Percentiles rank a stretch among this genome's conserved stretches.
These are phyloP conservation scores for Tyto alba DNA, from an alignment of 2,113 vertebrate species.

Conservation along the genomic window DNA sequence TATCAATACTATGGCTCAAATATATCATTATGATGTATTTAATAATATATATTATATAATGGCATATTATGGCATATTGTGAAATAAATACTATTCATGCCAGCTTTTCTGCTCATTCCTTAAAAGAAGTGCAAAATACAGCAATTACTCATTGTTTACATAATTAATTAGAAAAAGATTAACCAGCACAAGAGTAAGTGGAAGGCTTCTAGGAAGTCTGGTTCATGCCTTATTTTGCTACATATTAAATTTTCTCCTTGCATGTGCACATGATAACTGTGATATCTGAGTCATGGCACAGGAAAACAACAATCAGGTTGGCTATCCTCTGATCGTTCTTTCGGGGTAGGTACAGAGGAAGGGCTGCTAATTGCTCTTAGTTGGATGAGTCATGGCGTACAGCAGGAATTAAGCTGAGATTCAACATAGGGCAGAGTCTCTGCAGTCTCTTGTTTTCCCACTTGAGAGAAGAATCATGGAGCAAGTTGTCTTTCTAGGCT, in stretches of 20 bases:
- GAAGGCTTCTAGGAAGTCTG: neutral
- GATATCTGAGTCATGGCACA: neutral
- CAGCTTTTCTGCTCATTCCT: neutral
- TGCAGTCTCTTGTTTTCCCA: neutral
- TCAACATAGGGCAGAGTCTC: neutral
- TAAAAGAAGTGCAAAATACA: neutral
- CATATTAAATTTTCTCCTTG: neutral
- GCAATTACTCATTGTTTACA: neutral
- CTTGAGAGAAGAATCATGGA: neutral
- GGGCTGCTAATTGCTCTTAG: neutral
- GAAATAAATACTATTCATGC: neutral
- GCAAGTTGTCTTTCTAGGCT: neutral
- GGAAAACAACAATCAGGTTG: neutral
- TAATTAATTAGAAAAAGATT: neutral
- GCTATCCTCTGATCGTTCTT: neutral
- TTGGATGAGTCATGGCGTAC: accelerated
- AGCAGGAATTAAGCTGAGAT: neutral
- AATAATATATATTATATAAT: neutral
- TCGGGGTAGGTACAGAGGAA: neutral
- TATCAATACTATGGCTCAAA: neutral
- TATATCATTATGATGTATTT: neutral
- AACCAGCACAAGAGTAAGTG: neutral
- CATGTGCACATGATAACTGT: neutral
- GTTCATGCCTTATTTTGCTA: neutral
- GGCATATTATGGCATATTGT: neutral